Conservation (phyloP, 2,113 vertebrate species). For the Macroglossus sobrinus region DNA sequence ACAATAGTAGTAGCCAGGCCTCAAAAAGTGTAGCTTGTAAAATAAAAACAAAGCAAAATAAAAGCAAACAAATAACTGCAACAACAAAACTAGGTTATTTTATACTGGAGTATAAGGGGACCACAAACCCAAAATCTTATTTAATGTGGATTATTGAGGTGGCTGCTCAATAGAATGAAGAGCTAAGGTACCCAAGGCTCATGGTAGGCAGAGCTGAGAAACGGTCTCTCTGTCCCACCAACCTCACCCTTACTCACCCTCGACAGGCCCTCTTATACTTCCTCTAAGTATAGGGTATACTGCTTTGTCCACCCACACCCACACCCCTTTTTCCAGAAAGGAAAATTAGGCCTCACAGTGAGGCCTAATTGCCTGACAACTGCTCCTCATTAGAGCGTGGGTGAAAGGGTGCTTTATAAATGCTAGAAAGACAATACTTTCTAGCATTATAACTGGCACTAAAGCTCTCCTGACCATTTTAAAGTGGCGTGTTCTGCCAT, state of each 20-base stretch:
- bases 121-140: neutral
- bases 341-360: too few species aligned
- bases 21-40: neutral
- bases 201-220: neutral
- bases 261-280: neutral
- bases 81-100: neutral
- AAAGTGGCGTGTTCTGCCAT: neutral
- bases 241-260: neutral
- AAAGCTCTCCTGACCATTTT: neutral
- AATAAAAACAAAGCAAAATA: neutral
- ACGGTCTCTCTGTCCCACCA: neutral
- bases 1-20: neutral
- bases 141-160: neutral
- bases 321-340: neutral
- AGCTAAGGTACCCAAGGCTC: neutral
- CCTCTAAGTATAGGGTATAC: neutral
- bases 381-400: neutral
- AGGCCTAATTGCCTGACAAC: neutral
- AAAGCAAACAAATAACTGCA: neutral
- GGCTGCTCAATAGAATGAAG: neutral
- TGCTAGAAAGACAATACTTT: too few species aligned
- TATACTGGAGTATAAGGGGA: neutral
- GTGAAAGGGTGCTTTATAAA: neutral
- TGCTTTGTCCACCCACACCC: neutral
- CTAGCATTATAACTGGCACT: neutral